phyloP scores from a whole-genome alignment of 2,113 vertebrate species.

The Neolamprologus fasciatus region DNA sequence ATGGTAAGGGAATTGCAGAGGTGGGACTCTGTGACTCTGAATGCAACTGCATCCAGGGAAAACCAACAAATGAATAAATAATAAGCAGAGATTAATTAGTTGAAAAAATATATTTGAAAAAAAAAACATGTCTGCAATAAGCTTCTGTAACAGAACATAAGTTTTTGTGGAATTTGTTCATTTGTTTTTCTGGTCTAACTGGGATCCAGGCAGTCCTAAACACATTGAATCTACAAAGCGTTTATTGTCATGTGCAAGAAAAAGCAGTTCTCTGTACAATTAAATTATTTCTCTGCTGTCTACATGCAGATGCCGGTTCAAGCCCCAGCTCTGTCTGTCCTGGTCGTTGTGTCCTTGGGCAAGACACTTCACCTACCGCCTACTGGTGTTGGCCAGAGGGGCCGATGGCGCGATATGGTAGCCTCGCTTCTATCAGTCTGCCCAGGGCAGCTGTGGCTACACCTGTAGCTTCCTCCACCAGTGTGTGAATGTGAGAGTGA shows the following conservation, averaged over 20 bases:
- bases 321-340: rapidly evolving
- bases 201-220: not conserved
- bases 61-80: not conserved
- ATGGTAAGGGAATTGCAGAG: not conserved
- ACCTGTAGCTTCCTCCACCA: not conserved
- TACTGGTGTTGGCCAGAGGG: rapidly evolving
- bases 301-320: rapidly evolving
- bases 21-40: not conserved
- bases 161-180: not conserved
- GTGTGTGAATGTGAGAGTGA: not conserved
- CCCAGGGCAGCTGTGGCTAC: not conserved
- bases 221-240: rapidly evolving
- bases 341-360: rapidly evolving
- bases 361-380: rapidly evolving
- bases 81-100: not conserved
- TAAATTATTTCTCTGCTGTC: rapidly evolving
- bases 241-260: not conserved
- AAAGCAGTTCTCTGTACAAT: not conserved
- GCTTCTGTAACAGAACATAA: not conserved
- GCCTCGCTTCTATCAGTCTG: not conserved
- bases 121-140: not conserved
- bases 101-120: rapidly evolving
- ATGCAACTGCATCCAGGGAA: not conserved
- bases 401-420: rapidly evolving
- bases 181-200: not conserved